A percentile compares a stretch with the other conserved stretches of the same genome.
These are phyloP conservation scores for Amiota communis DNA, from an alignment of 2,888 invertebrate species.

Conservation along the genomic window DNA sequence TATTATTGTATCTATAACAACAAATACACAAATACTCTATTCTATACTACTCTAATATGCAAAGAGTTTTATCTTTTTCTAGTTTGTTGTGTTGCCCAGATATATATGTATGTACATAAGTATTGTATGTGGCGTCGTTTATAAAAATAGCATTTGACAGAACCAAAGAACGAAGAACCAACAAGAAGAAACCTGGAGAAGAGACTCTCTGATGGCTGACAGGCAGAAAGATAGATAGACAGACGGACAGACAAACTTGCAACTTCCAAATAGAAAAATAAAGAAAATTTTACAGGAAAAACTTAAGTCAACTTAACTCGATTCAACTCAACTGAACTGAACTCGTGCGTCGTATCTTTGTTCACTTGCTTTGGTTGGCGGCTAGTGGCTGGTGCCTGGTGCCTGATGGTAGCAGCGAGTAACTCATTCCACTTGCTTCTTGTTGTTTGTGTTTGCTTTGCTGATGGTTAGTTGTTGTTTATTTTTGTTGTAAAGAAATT, in stretches of 20 bases:
- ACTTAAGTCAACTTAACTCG: too few relatives aligned
- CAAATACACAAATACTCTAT: background rate
- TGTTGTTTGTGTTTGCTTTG: conserved; percentile 39
- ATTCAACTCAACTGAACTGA: too few relatives aligned
- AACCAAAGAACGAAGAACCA: too few relatives aligned
- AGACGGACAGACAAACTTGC: too few relatives aligned
- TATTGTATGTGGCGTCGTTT: too few relatives aligned
- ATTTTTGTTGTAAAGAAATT: conserved; percentile 52
- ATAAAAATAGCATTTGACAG: too few relatives aligned
- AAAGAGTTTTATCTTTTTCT: conserved; percentile 3
- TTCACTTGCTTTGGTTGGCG: background rate
- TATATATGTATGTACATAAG: too few relatives aligned
- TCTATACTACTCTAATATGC: background rate
- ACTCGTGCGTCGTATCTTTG: background rate
- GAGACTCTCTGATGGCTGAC: too few relatives aligned
- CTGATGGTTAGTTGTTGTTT: conserved; percentile 17
- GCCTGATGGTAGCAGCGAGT: background rate
- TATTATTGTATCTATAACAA: conserved; percentile 9
- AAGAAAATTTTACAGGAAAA: too few relatives aligned
- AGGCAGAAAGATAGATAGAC: too few relatives aligned
- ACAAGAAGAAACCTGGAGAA: too few relatives aligned
- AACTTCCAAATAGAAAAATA: too few relatives aligned
- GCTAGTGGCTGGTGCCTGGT: background rate
- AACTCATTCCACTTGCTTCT: background rate
- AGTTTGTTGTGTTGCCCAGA: background rate